Evolutionary conservation across 2,797 vertebrate genomes (phyloP), one percentile per base, ranked within the genome.

Genomic region (Lacerta agilis): DNA sequence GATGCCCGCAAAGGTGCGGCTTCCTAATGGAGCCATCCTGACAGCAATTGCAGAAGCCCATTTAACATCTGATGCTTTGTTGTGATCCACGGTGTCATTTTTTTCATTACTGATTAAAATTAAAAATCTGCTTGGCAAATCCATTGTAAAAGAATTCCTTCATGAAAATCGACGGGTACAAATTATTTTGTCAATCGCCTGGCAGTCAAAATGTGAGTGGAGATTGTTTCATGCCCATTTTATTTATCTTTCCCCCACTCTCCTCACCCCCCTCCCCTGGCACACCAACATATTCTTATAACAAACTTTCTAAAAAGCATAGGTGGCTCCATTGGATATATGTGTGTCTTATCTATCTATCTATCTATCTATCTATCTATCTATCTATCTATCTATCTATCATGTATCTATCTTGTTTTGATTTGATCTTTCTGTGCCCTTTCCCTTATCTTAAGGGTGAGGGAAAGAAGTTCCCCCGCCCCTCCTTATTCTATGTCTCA

Each of bases 21-120:
- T 97, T 96, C 97, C 97, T 98, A 98, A 98, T 97, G 97, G 98
- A 97, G 97, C 97, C 97, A 92, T 97, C 96, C 97, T 99, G 98
- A 98, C 98, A 98, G 98, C 98, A 97, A 97, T 98, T 96, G 98
- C 97, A 92, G 97, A 97, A 98, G 97, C 98, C 98, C 97, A 98
- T 97, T 97, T 98, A 97, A 97, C 97, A 95, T 95, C 98, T 99
- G 98, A 99, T 98, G 98, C 98, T 98, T 99, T 99, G 98, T 99
- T 99, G 98, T 99, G 99, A 99, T 99, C 98, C 97, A 95, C 97
- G 97, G 97, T 98, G 99, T 99, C 99, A 99, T 98, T 99, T 98
- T 98, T 98, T 98, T 97, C 98, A 98, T 97, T 98, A 98, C 98
- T 98, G 98, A 99, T 99, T 99, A 99, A 99, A 99, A 98, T 97